phyloP scores from a whole-genome alignment of 2,113 vertebrate species.

The Odocoileus virginianus region DNA sequence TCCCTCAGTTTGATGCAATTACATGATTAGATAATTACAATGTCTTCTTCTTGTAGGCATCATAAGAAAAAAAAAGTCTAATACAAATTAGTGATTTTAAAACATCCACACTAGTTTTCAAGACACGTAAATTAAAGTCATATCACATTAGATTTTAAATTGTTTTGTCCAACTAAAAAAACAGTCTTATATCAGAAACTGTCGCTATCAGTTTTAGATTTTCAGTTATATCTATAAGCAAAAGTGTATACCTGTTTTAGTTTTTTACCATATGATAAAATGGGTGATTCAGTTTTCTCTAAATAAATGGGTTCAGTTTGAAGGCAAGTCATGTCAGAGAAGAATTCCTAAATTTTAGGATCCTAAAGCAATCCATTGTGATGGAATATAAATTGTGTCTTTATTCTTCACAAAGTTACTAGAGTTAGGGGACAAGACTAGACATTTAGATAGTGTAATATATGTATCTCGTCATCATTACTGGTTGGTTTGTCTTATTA shows the following conservation, averaged over 20 bases:
- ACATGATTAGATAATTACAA: conserved; percentile 18
- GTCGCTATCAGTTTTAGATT: background rate
- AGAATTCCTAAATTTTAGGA: background rate
- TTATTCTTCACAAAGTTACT: background rate
- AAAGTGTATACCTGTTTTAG: background rate
- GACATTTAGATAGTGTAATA: background rate
- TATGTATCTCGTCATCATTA: background rate
- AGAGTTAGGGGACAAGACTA: background rate
- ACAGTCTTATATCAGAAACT: background rate
- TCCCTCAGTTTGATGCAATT: background rate
- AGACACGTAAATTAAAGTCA: background rate
- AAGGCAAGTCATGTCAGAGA: background rate
- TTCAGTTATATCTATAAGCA: background rate
- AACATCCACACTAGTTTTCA: background rate
- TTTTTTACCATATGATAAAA: background rate
- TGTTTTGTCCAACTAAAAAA: background rate
- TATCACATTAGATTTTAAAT: background rate
- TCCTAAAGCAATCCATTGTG: background rate
- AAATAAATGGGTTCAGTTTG: background rate
- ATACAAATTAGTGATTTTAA: background rate
- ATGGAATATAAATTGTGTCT: conserved; percentile 10
- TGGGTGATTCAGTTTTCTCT: background rate
- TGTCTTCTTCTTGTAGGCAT: background rate
- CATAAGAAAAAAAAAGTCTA: background rate
- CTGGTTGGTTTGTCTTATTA: background rate